These are phyloP conservation scores for Dermochelys coriacea DNA, from an alignment of 2,797 vertebrate species.

Conservation along the genomic window DNA sequence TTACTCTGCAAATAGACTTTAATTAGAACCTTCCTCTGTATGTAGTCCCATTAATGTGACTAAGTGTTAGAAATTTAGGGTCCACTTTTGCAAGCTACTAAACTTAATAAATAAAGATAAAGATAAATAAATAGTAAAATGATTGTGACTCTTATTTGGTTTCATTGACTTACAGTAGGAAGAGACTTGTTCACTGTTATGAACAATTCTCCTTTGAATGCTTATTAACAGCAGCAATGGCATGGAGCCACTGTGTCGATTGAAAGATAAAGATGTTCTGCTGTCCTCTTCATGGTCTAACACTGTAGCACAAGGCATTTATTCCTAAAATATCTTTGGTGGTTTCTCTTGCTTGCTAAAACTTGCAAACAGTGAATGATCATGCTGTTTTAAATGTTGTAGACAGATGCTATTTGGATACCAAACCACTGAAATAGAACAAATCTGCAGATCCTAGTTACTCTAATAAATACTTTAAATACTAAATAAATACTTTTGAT, in stretches of 20 bases:
- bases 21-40: neutral
- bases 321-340: constrained; percentile 2
- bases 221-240: constrained; percentile 24
- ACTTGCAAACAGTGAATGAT: neutral
- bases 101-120: neutral
- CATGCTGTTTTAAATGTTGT: neutral
- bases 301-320: neutral
- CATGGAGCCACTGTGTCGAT: neutral
- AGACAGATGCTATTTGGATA: constrained; percentile 35
- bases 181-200: constrained; percentile 13
- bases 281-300: neutral
- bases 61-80: neutral
- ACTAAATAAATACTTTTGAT: neutral
- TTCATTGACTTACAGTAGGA: neutral
- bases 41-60: neutral
- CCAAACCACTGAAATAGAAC: constrained; percentile 7
- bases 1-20: neutral
- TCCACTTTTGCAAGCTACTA: neutral
- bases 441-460: constrained; percentile 29
- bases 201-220: neutral
- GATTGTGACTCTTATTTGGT: neutral
- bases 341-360: neutral
- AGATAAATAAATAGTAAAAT: neutral
- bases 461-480: constrained; percentile 10
- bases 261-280: neutral